Evolutionary conservation across 2,113 vertebrate genomes (phyloP), one percentile per base, ranked within the genome.

Genomic region (Hoplias malabaricus): DNA sequence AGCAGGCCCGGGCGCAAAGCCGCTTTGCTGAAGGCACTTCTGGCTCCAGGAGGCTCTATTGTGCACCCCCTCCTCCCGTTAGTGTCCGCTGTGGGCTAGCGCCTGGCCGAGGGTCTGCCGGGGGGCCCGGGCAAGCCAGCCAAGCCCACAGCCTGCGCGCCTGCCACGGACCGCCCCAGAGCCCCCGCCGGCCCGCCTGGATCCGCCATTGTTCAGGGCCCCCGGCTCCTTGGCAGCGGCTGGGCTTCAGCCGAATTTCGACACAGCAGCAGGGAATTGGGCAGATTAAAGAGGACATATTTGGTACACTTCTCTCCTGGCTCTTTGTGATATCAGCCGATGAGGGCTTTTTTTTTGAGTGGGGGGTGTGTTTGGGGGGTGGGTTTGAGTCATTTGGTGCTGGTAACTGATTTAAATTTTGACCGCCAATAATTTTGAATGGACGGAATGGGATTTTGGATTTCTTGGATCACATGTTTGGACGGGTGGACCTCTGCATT

Each of bases 11-110:
- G 77, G 62, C 61, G 31, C 42, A 82, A 82, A 84, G 80, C 83
- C 27, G 73, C 79, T 84, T 81, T 76, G 90, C 93, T 91, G 87
- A 89, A 92, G 91, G 91, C 90, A 86, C 86, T 90, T 85, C 87
- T 78, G 89, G 89, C 86, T 92, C 76, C 48, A 4, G 5, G 23
- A 88, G 85, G 88, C 86, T 90, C 90, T 31, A 92, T 92, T 93
- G 93, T 93, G 87, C 90, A 54, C 40, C 53, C n/a, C 65, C 86
- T 86, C 85, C 83, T 80, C 79, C 86, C 87, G 87, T 87, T 86
- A 50, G 87, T 86, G 83, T 84, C 67, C 86, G 86, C 46, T 46
- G 57, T 63, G 34, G 25, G 67, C 50, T 23, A 62, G 31, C 19
- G 34, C 11, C 66, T 65, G 69, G 43, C 77, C 63, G 77, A 73